These are phyloP conservation scores for Drosophila mimica DNA, from an alignment of 2,888 invertebrate species.

Conservation along the genomic window DNA sequence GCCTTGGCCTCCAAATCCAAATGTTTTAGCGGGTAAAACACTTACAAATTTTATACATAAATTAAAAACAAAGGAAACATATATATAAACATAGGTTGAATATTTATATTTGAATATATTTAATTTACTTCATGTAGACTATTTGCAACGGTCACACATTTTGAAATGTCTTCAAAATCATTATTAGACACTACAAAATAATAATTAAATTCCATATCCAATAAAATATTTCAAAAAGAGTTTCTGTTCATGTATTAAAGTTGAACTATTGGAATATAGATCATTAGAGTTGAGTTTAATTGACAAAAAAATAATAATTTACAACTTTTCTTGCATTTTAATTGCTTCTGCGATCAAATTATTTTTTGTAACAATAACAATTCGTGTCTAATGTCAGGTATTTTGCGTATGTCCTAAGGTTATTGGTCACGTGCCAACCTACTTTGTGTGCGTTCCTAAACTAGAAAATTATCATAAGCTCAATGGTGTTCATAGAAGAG, in stretches of 20 bases:
- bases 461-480: slow-evolving; percentile 48
- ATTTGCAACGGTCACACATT: neutral
- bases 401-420: slow-evolving; percentile 8
- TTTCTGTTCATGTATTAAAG: too few relatives aligned
- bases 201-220: neutral
- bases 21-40: slow-evolving; percentile 23
- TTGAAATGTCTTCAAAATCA: neutral
- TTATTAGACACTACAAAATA: too few relatives aligned
- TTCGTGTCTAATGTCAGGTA: slow-evolving; percentile 1
- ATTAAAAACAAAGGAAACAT: neutral
- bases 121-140: neutral
- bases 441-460: slow-evolving; percentile 43
- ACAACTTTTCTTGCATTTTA: neutral
- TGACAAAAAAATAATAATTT: neutral
- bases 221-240: neutral
- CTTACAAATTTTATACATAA: neutral
- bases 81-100: neutral
- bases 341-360: neutral
- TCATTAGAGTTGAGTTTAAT: neutral
- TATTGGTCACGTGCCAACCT: slow-evolving; percentile 21
- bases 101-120: neutral
- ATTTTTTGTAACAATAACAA: neutral
- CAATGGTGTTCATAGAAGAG: slow-evolving; percentile 47
- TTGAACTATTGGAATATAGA: neutral
- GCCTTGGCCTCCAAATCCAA: slow-evolving; percentile 75